These are phyloP conservation scores for Drosophila nasuta DNA, from an alignment of 1,140 invertebrate genomes.

Conservation along the genomic window DNA sequence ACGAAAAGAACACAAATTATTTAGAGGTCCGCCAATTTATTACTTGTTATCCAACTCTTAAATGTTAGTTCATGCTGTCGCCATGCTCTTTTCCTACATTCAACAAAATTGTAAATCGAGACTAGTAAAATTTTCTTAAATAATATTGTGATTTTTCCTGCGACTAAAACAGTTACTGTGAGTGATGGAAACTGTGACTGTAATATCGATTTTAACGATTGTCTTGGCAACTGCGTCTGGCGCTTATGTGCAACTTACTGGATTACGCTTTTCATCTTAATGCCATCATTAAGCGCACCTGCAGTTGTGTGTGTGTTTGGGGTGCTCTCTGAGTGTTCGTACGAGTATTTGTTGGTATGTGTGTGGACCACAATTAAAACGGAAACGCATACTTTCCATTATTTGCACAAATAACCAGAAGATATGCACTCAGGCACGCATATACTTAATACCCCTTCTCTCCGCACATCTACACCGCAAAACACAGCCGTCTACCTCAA, in stretches of 20 bases:
- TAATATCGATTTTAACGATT: background rate
- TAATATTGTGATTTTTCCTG: background rate
- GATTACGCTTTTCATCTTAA: slow-evolving; percentile 38
- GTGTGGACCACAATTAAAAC: slow-evolving; percentile 54
- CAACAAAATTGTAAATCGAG: too few species aligned
- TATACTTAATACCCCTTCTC: slow-evolving; percentile 18
- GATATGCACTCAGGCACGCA: slow-evolving; percentile 60
- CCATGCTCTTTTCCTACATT: too few species aligned
- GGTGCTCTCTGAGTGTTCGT: background rate
- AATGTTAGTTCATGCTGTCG: too few species aligned
- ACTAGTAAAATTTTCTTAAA: too few species aligned
- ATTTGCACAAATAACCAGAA: slow-evolving; percentile 56
- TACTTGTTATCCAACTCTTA: too few species aligned
- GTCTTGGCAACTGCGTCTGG: slow-evolving; percentile 7
- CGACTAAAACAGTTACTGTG: slow-evolving; percentile 1
- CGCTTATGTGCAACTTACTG: slow-evolving; percentile 38
- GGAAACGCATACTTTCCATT: slow-evolving; percentile 36
- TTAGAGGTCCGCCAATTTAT: too few species aligned
- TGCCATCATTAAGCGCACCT: slow-evolving; percentile 9
- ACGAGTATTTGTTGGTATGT: slow-evolving; percentile 6
- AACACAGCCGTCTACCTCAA: background rate
- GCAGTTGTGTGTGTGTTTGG: background rate
- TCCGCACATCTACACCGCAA: slow-evolving; percentile 5
- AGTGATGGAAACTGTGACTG: background rate
- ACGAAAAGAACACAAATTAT: too few species aligned